Conservation (phyloP, 2,888 invertebrate species). For the Acronicta leporina region DNA sequence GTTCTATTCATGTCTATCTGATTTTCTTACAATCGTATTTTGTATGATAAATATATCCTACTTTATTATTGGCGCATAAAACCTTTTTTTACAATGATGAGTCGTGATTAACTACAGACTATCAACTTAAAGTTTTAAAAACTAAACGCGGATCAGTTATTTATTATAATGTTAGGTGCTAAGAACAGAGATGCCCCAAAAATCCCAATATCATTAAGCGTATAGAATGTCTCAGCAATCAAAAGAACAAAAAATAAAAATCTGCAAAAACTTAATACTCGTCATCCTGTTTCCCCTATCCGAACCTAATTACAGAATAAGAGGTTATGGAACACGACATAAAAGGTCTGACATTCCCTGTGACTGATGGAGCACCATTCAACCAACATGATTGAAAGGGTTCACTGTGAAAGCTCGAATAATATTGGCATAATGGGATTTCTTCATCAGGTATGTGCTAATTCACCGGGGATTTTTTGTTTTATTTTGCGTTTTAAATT, state of each 20-base stretch:
- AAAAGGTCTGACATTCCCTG: slow-evolving; percentile 73
- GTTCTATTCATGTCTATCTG: slow-evolving; percentile 34
- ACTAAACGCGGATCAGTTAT: no score
- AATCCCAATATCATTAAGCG: slow-evolving; percentile 20
- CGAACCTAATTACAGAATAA: slow-evolving; percentile 80
- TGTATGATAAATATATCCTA: no score
- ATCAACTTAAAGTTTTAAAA: no score
- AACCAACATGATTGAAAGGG: slow-evolving; percentile 81
- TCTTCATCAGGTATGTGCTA: slow-evolving; percentile 70
- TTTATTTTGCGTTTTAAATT: slow-evolving; percentile 32
- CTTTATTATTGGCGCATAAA: no score
- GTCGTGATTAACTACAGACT: no score
- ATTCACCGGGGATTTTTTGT: slow-evolving; percentile 56
- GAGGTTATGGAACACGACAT: slow-evolving; percentile 67
- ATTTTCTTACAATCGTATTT: slow-evolving; percentile 6
- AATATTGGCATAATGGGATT: slow-evolving; percentile 71
- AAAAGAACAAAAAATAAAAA: slow-evolving; percentile 52
- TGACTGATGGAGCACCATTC: slow-evolving; percentile 82
- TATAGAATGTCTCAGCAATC: slow-evolving; percentile 33
- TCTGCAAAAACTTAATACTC: slow-evolving; percentile 66
- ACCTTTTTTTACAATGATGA: no score
- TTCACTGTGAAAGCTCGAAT: slow-evolving; percentile 67
- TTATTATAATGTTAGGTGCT: not conserved
- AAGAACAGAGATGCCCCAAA: slow-evolving; percentile 15
- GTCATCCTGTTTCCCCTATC: slow-evolving; percentile 79